phyloP scores from a whole-genome alignment of 2,888 invertebrate genomes.

The Cheilosia pagana region DNA sequence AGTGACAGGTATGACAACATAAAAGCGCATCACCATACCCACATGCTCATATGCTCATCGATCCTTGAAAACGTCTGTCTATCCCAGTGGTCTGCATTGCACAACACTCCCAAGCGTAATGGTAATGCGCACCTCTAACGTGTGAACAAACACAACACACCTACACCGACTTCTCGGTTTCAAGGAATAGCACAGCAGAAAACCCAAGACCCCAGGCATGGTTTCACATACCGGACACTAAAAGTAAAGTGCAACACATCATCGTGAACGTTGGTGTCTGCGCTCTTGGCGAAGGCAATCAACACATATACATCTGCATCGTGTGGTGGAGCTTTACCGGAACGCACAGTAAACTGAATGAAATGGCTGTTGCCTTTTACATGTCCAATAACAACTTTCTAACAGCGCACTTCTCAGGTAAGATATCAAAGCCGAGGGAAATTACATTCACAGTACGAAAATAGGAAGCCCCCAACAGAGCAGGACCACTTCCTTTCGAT shows the following conservation, averaged over 20 bases:
- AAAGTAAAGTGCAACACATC: slow-evolving; percentile 23
- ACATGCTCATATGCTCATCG: slow-evolving; percentile 31
- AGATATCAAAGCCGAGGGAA: slow-evolving; percentile 10
- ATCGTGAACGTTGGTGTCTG: background rate
- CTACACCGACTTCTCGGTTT: slow-evolving; percentile 10
- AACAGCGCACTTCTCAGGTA: background rate
- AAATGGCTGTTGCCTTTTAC: background rate
- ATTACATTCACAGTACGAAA: slow-evolving; percentile 3
- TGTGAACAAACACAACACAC: slow-evolving; percentile 25
- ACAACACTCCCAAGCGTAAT: slow-evolving; percentile 10
- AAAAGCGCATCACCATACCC: slow-evolving; percentile 15
- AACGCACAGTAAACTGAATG: background rate
- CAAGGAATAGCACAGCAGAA: slow-evolving; percentile 16
- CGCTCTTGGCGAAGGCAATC: background rate
- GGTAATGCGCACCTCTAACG: slow-evolving; percentile 27
- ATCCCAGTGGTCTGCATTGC: slow-evolving; percentile 18
- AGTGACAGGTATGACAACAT: slow-evolving; percentile 12
- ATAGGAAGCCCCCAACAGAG: background rate
- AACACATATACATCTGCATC: slow-evolving; percentile 11
- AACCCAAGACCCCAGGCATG: slow-evolving; percentile 14
- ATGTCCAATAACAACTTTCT: slow-evolving; percentile 8
- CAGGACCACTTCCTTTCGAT: slow-evolving; percentile 16
- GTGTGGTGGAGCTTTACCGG: background rate
- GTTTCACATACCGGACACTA: slow-evolving; percentile 56
- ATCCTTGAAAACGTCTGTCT: slow-evolving; percentile 52